Evolutionary conservation across 2,113 vertebrate genomes (phyloP), one percentile per base, ranked within the genome.

Genomic region (Falcunculus frontatus): DNA sequence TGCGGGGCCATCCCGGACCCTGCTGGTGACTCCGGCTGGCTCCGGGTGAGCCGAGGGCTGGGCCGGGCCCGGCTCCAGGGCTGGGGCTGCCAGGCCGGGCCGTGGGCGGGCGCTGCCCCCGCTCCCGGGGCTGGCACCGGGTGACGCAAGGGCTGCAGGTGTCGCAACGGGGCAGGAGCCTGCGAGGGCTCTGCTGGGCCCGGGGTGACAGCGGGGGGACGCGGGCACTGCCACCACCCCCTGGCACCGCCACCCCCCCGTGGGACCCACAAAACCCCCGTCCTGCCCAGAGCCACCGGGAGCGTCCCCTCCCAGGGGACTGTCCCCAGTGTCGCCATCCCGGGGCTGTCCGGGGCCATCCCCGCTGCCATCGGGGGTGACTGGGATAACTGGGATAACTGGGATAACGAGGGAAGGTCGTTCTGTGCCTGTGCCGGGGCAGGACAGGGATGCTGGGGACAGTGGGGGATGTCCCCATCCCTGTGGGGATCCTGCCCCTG

Each of bases 21-120:
- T 0, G 39, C 21, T 18, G 52, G 33, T 2, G 65, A 9, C 32
- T 77, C 75, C 4, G 6, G 35, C 2, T 0, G 57, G 16, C 30
- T 78, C 75, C 4, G 10, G 42, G 62, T 62, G 94, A 89, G 96
- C 96, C 95, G 89, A 96, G 96, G 95, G 95, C 95, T 41, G 89
- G 95, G 84, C 63, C 27, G 84, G 82, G 82, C 81, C 22, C 12
- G 25, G 44, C 26, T 47, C 18, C 72, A 37, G 73, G 55, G 42
- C 73, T 18, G 72, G 42, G 92, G 97, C 76, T 96, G 95, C 77
- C 63, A 14, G 78, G 78, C 46, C 1, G 4, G 74, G 83, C 83
- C 6, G 77, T 87, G 83, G 94, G 95, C 12, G 53, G 80, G 91
- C 21, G 67, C 70, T 57, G 86, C 87, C 95, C 89, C 70, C 83